Evolutionary conservation across 2,888 invertebrate species (phyloP), one percentile per base, ranked within the genome.

Genomic region (Nowickia ferox): DNA sequence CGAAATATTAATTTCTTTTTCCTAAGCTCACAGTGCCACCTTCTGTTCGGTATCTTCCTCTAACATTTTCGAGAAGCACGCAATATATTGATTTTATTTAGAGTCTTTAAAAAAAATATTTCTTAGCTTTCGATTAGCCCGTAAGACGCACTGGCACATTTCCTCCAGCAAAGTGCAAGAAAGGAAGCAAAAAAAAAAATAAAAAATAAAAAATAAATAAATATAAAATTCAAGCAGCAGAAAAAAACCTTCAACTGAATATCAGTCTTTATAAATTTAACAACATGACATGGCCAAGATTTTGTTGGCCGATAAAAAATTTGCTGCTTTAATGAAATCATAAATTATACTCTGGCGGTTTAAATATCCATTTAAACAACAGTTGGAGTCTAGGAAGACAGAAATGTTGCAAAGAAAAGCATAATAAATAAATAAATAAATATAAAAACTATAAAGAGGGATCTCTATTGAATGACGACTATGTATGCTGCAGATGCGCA

Each of bases 221-320:
- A 48, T 15, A 15, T 19, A 59, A 63, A 48, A 46, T 22, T 65
- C 48, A 61, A 74, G 17, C 74, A 51, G 71, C 57, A 53, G 48
- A 78, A 40, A 57, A 71, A 72, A 84, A 71, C 44, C 57, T 59
- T 78, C 53, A 59, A 78, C 83, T 72, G 77, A 66, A 68, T 78
- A 84, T 78, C 72, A 72, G 77, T 72, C 66, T 80, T 77, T 76
- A 77, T 84, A 76, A 80, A 61, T 77, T 81, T 84, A 84, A 84
- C 84, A 84, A 88, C 88, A 88, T 88, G 88, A 88, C 88, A 88
- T 88, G 88, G 87, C 88, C 86, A 87, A 87, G 88, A 88, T 88
- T 88, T 88, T 68, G 87, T 88, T 88, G 87, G 84, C 74, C 87
- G 88, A 88, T 88, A 88, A 88, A 88, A 86, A 85, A 77, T 81